Base-by-base conservation (phyloP, 1,140 invertebrate species). In the Eriosoma lanigerum region DNA sequence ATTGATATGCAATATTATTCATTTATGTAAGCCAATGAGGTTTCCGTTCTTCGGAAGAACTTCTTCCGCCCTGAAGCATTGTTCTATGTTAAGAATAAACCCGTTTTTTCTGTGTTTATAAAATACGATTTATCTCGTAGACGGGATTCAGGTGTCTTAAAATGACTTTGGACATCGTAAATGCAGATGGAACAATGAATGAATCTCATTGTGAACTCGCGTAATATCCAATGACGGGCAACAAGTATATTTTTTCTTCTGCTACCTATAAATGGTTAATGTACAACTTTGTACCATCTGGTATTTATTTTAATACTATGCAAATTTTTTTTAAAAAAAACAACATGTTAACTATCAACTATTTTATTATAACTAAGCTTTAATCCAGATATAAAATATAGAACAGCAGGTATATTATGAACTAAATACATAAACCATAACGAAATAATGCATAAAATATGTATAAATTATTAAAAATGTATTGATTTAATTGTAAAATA, bases 161-260 rank as follows among this genome's bases (percentile, higher is more conserved):
- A 58, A 32, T 60, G 73, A 76, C 52, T 76, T n/a, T 38, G 17
- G 44, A 56, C 73, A 56, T 56, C 73, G 50, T 76, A 56, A 56
- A 76, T 58, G 73, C 52, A 76, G 54, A 76, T 76, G 73, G 54
- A 76, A 76, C 73, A 76, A 76, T 76, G 73, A 76, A 76, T 44
- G 73, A 76, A 76, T 56, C 12, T 44, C 50, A 26, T 76, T 76
- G 48, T 32, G 29, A 19, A 56, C 29, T 56, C 70, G 12, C 17
- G 52, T 73, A 54, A 73, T 56, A 32, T 32, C 21, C 66, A 24
- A 10, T 48, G 66, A 48, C 66, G 66, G 66, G 44, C 24, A 68
- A 68, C 66, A 48, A 24, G 21, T 24, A 48, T 68, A 48, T 68
- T 21, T n/a, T n/a, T n/a, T 38, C 17, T 48, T 26, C n/a, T 48